These are phyloP conservation scores for Dynastes grantii DNA, from an alignment of 2,888 invertebrate genomes.

Conservation along the genomic window DNA sequence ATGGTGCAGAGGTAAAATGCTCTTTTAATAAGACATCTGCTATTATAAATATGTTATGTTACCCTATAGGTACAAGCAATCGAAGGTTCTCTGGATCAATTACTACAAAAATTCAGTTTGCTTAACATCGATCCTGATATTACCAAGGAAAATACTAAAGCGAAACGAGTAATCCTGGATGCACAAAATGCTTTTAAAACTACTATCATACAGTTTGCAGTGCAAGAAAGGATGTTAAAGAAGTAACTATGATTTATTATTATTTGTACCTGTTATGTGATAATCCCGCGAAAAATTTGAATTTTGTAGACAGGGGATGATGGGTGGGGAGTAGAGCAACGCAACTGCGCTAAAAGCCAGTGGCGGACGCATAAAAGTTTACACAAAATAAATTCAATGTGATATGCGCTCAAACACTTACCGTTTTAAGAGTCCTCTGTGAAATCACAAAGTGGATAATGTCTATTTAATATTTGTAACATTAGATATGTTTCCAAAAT, in stretches of 20 bases:
- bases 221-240: conserved; percentile 67
- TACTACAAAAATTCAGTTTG: conserved; percentile 75
- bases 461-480: no score
- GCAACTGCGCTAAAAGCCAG: no score
- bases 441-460: no score
- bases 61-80: conserved; percentile 70
- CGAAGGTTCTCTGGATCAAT: conserved; percentile 73
- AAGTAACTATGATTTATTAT: conserved; percentile 54
- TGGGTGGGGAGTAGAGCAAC: no score
- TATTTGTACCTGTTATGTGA: not conserved
- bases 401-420: no score
- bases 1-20: conserved; percentile 73
- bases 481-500: no score
- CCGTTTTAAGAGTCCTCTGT: no score
- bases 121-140: conserved; percentile 71
- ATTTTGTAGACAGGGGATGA: not conserved
- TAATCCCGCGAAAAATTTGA: not conserved
- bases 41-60: not conserved
- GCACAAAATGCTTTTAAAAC: conserved; percentile 76
- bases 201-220: conserved; percentile 75
- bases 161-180: conserved; percentile 67
- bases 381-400: no score
- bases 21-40: not conserved
- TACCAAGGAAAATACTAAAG: conserved; percentile 58
- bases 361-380: no score